phyloP scores from a whole-genome alignment of 2,113 vertebrate genomes.

The Mus spicilegus region DNA sequence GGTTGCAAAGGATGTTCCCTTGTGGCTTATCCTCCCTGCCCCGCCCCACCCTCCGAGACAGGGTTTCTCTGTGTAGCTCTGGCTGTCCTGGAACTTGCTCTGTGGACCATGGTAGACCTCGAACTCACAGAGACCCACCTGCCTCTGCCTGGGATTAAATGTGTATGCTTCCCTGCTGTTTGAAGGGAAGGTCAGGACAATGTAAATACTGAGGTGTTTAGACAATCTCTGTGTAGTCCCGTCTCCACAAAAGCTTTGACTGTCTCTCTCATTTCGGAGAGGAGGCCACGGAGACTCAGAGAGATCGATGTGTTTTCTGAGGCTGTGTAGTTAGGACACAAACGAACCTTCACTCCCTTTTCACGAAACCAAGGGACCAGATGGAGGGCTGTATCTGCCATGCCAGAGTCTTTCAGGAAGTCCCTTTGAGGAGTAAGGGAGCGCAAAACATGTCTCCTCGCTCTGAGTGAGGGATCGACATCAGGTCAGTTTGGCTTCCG shows the following conservation, averaged over 20 bases:
- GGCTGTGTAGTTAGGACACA: neutral
- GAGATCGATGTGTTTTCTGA: neutral
- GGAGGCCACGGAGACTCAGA: neutral
- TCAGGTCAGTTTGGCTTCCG: neutral
- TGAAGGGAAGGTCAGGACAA: neutral
- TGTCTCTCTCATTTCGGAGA: neutral
- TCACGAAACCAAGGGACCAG: neutral
- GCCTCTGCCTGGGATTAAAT: neutral
- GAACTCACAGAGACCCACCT: neutral
- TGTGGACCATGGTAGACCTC: neutral
- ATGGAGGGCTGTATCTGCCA: neutral
- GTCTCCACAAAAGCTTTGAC: neutral
- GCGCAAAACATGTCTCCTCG: no score
- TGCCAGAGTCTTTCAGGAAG: neutral
- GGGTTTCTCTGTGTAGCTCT: neutral
- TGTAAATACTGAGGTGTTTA: neutral
- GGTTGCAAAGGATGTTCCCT: neutral
- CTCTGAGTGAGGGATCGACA: neutral
- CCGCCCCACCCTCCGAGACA: neutral
- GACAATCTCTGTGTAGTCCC: neutral
- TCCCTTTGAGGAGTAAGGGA: neutral
- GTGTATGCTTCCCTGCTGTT: neutral
- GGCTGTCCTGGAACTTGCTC: neutral
- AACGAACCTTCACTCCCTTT: rapidly evolving
- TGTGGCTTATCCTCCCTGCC: neutral